Base-by-base conservation (phyloP, 30 jellyfish, hydroid and myxozoan species). In the Mastigias papua region DNA sequence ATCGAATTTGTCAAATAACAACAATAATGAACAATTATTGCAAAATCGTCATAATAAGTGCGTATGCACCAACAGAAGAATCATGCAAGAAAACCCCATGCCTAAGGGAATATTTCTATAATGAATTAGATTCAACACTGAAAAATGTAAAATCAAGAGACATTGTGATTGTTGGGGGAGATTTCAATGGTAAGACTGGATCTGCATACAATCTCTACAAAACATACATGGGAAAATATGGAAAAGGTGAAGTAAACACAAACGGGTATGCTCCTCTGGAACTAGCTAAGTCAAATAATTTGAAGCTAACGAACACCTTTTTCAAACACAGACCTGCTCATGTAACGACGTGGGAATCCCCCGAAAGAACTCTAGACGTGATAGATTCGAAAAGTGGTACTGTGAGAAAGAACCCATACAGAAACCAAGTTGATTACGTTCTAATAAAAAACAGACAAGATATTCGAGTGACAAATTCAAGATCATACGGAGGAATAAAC, bases 351-450 rank as follows among this genome's bases (percentile, higher is more conserved):
- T 73, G 84, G 84, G 69, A 73, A 48, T 19, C 69, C 34, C 84
- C 84, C 15, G 67, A 34, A 34, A 73, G 69, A 68, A 68, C 8
- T 22, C 2, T 22, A 31, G 84, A 73, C n/a, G 32, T 31, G 21
- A 73, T 31, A 29, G 54, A 68, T 73, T n/a, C n/a, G n/a, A 22
- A 62, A 19, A 73, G 58, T 22, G 51, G 73, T 16, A 29, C 50
- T 21, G 58, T 27, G 30, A 75, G 86, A 29, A 75, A 46, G 50
- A 75, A 75, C 58, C 86, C 73, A 54, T 49, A 48, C 51, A 49
- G 86, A 48, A 75, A 75, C 73, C 86, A 75, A 50, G 58, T 75
- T 21, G 68, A 73, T 73, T 73, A 73, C 34, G 69, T 34, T 34
- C 31, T 34, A 32, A 48, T 73, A 20, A 73, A 26, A 35, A 73